A percentile compares a stretch with the other conserved stretches of the same genome.
These are phyloP conservation scores for Picus viridis DNA, from an alignment of 2,797 vertebrate genomes.

Conservation along the genomic window DNA sequence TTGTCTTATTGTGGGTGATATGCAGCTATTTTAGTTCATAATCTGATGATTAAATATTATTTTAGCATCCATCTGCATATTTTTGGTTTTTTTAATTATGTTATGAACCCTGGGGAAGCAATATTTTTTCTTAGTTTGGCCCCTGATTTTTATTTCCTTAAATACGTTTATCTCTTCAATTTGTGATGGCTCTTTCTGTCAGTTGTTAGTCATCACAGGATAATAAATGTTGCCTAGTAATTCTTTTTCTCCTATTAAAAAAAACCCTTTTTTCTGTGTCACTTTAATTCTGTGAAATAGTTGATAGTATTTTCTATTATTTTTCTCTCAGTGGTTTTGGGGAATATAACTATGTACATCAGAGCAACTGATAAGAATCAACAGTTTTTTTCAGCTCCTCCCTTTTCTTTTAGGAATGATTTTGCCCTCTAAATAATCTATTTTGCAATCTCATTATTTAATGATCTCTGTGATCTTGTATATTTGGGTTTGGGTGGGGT, in stretches of 20 bases:
- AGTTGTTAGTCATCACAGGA: background rate
- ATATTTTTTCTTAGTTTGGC: background rate
- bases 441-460: background rate
- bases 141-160: background rate
- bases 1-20: background rate
- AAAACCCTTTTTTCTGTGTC: background rate
- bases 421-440: background rate
- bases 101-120: background rate
- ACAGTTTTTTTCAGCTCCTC: background rate
- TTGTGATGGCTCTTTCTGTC: background rate
- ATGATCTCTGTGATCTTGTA: background rate
- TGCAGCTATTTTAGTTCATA: background rate
- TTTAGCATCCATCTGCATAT: background rate
- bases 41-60: background rate
- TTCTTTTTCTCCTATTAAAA: background rate
- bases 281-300: background rate
- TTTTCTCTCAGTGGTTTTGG: background rate
- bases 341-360: background rate
- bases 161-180: background rate
- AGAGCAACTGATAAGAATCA: background rate
- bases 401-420: background rate
- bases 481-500: background rate
- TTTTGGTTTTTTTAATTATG: background rate
- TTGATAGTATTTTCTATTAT: accelerated
- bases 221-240: background rate